These are phyloP conservation scores for Aegotheles bennettii DNA, from an alignment of 2,113 vertebrate species.

Conservation along the genomic window DNA sequence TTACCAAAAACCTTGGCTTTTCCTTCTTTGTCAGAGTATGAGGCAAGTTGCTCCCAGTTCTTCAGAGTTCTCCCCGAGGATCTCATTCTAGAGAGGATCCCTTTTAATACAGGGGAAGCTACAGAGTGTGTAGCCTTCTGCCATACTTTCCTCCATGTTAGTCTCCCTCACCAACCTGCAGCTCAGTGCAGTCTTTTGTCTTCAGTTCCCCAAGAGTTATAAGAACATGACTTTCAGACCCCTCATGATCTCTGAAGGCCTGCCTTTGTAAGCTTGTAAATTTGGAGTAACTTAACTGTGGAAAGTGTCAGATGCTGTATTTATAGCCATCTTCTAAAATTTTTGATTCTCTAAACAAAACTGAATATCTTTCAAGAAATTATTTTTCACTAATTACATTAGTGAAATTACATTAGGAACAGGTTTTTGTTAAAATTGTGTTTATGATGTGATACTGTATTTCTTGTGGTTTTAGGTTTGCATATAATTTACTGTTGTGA, in stretches of 20 bases:
- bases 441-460: neutral
- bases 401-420: neutral
- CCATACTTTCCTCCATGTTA: neutral
- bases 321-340: neutral
- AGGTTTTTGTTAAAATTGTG: neutral
- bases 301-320: neutral
- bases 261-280: neutral
- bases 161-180: neutral
- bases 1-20: neutral
- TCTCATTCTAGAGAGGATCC: neutral
- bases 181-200: neutral
- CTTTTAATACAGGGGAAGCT: neutral
- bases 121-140: neutral
- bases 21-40: neutral
- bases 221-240: neutral
- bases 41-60: neutral
- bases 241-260: neutral
- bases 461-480: neutral
- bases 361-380: neutral
- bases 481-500: neutral
- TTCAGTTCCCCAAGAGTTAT: neutral
- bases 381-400: neutral
- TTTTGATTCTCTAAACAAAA: neutral
- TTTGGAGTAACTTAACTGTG: neutral
- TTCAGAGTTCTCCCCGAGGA: neutral